Base-by-base conservation (phyloP, 2,797 vertebrate species). In the Rousettus madagascariensis region DNA sequence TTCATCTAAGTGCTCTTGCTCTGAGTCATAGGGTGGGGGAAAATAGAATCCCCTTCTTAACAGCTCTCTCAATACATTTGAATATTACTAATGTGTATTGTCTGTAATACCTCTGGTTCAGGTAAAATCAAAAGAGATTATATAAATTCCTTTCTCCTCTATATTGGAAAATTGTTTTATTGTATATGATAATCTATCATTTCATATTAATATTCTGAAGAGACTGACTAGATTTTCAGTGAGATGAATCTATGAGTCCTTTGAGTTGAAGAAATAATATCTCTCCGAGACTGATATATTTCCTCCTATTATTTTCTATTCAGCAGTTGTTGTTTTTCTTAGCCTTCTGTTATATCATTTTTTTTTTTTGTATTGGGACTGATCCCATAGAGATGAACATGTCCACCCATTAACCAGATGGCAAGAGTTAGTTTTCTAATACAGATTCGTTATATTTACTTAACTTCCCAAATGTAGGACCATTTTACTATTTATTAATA, bases 91-190 rank as follows among this genome's bases (percentile, higher is more conserved):
- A 95, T 84, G 30, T 30, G 16, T 1, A 94, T 36, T n/a, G 15
- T 59, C 69, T 95, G 92, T 71, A 95, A 96, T 95, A 22, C 2
- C 0, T 9, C 20, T 30, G 51, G 78, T 24, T 86, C 87, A 89
- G 86, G 11, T 68, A 13, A 97, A 79, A 36, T 86, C 24, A 69
- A 51, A 97, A 90, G 53, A 53, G 9, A 66, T 68, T 0, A 94
- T 46, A 86, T 30, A 6, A 3, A 15, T 87, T 88, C 84, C 85
- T 33, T 83, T 63, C 17, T 80, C 83, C 68, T 65, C 3, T 13
- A 55, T 15, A 83, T 53, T 59, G 12, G 38, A 41, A 88, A 69
- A 41, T 16, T 5, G 3, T 63, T 78, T 53, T 20, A 19, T 49
- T 66, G 5, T 43, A 8, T 1, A 22, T n/a, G 6, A 66, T 46